phyloP scores from a whole-genome alignment of 2,113 vertebrate species.

The Melanostigma gelatinosum region DNA sequence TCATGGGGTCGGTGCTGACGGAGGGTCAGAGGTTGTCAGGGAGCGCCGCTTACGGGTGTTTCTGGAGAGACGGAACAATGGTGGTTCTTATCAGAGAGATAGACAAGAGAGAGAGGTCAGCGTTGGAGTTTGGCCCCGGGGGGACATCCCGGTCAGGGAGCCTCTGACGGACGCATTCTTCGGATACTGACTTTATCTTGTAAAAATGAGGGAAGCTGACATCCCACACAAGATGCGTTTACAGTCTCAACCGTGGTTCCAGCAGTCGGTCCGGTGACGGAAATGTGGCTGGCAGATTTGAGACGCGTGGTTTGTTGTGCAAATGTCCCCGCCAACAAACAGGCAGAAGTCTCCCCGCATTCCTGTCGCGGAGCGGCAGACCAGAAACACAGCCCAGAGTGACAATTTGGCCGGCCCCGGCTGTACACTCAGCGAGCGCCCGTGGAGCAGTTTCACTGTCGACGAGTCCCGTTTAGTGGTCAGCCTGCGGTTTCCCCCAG shows the following conservation, averaged over 20 bases:
- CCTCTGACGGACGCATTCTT: constrained; percentile 60
- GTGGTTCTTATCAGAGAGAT: constrained; percentile 61
- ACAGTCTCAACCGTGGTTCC: constrained; percentile 40
- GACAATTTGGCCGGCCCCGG: constrained; percentile 59
- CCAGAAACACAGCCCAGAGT: constrained; percentile 43
- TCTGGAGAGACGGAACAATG: constrained; percentile 61
- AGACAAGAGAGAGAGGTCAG: constrained; percentile 35
- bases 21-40: constrained; percentile 65
- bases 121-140: constrained; percentile 21
- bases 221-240: constrained; percentile 56
- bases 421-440: constrained; percentile 46
- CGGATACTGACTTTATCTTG: constrained; percentile 60
- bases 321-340: constrained; percentile 47
- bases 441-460: constrained; percentile 54
- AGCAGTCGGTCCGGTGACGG: constrained; percentile 21
- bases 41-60: constrained; percentile 36
- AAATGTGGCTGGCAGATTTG: constrained; percentile 44
- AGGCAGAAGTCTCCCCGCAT: constrained; percentile 44
- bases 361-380: constrained; percentile 46
- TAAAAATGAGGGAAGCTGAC: constrained; percentile 48
- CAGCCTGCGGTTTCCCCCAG: constrained; percentile 63
- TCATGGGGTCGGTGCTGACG: constrained; percentile 37
- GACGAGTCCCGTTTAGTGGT: constrained; percentile 60
- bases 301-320: constrained; percentile 51
- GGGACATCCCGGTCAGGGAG: constrained; percentile 33